These are phyloP conservation scores for Pseudococcus longispinus DNA, from an alignment of 2,888 invertebrate species.

Conservation along the genomic window DNA sequence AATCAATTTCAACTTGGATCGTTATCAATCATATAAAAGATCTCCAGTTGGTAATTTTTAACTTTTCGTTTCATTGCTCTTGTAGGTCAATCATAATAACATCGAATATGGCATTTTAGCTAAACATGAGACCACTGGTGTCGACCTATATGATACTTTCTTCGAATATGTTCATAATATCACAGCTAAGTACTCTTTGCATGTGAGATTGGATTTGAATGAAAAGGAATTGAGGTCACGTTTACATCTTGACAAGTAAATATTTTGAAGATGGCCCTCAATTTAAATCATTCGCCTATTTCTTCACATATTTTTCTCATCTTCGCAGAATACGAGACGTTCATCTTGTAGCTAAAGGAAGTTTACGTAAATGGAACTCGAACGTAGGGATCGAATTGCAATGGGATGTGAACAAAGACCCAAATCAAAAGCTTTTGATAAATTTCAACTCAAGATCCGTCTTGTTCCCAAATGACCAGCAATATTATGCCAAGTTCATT, in stretches of 20 bases:
- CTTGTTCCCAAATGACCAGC: constrained; percentile 37
- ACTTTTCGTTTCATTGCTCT: not conserved
- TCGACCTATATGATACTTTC: constrained; percentile 69
- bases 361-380: constrained; percentile 70
- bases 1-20: not conserved
- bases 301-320: not conserved
- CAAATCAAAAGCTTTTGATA: constrained; percentile 73
- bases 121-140: constrained; percentile 70
- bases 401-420: constrained; percentile 88
- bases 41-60: not conserved
- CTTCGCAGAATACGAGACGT: constrained; percentile 73
- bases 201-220: constrained; percentile 71
- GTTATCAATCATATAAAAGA: no score
- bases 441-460: constrained; percentile 61
- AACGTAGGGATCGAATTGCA: constrained; percentile 76
- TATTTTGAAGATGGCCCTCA: not conserved
- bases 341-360: constrained; percentile 72
- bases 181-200: constrained; percentile 73
- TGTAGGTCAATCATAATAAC: constrained; percentile 70
- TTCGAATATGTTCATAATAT: constrained; percentile 71
- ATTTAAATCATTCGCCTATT: not conserved
- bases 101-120: constrained; percentile 73
- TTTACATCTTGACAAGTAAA: constrained; percentile 78
- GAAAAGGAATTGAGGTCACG: constrained; percentile 74
- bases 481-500: constrained; percentile 56